phyloP scores from a whole-genome alignment of 35 echinoderm and acorn worm genomes.

The Eucidaris tribuloides region DNA sequence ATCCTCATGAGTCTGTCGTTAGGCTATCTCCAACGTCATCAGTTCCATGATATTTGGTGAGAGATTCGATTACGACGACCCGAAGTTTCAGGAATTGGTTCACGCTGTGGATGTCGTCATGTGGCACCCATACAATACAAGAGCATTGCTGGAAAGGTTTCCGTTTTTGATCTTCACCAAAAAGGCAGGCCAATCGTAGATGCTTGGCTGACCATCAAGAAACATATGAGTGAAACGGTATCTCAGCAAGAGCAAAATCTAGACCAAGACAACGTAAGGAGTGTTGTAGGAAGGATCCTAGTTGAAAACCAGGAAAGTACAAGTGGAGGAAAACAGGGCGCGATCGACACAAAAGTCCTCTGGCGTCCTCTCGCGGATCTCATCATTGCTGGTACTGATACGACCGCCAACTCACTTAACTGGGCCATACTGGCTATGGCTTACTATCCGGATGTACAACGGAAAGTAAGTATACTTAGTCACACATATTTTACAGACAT shows the following conservation, averaged over 20 bases:
- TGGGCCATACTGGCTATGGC: constrained; percentile 36
- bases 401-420: constrained; percentile 11
- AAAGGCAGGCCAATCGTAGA: not conserved
- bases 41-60: not conserved
- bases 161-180: not conserved
- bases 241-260: not conserved
- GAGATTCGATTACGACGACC: constrained; percentile 23
- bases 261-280: not conserved
- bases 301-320: not conserved
- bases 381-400: constrained; percentile 24
- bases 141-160: not conserved
- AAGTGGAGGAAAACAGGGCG: not conserved
- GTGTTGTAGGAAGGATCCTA: not conserved
- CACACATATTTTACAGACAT: too few relatives aligned
- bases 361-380: not conserved
- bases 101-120: not conserved
- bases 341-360: not conserved
- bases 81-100: not conserved
- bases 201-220: not conserved
- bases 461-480: constrained; percentile 11
- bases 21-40: constrained; percentile 26
- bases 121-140: not conserved
- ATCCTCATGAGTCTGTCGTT: too few relatives aligned
- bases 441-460: constrained; percentile 1
- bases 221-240: not conserved